Evolutionary conservation across 2,888 invertebrate genomes (phyloP).

Genomic region (Eupelmus urozonus): DNA sequence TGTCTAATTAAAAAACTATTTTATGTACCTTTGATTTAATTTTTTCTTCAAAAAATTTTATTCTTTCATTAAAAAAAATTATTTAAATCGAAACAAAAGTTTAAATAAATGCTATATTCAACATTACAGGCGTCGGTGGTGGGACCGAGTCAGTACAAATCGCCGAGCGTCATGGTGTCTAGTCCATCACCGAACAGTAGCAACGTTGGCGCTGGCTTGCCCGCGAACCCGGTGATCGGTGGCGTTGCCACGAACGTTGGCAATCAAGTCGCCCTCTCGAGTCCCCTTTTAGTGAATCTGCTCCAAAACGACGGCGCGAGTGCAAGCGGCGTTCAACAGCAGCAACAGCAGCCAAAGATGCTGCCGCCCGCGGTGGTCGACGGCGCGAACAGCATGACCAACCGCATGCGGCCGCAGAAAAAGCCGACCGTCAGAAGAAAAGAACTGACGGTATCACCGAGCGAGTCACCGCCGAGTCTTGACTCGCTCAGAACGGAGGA

Average conservation of each 20-base stretch:
- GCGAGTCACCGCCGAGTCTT: constrained; percentile 73
- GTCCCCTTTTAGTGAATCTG: constrained; percentile 93
- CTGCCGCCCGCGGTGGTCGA: constrained; percentile 73
- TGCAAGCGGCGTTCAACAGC: constrained; percentile 49
- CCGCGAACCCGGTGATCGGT: constrained; percentile 59
- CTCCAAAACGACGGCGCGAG: constrained; percentile 88
- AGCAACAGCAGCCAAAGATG: constrained; percentile 72
- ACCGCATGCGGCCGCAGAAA: constrained; percentile 73
- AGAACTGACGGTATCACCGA: constrained; percentile 69
- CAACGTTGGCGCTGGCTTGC: constrained; percentile 59
- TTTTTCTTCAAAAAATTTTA: not conserved
- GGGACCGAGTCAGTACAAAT: constrained; percentile 70
- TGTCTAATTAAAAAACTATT: too few species aligned
- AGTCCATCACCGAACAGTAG: constrained; percentile 71
- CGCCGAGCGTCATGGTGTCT: constrained; percentile 69
- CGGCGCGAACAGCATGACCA: constrained; percentile 64
- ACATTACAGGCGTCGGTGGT: constrained; percentile 70
- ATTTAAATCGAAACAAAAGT: not conserved
- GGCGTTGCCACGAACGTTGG: constrained; percentile 62
- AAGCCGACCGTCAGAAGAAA: constrained; percentile 75
- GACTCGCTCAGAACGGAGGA: constrained; percentile 74
- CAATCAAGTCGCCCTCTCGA: constrained; percentile 86
- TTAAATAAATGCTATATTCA: not conserved
- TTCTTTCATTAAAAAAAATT: not conserved
- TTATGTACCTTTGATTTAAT: not conserved